Evolutionary conservation across 2,888 invertebrate species (phyloP).

Genomic region (Empis livida): DNA sequence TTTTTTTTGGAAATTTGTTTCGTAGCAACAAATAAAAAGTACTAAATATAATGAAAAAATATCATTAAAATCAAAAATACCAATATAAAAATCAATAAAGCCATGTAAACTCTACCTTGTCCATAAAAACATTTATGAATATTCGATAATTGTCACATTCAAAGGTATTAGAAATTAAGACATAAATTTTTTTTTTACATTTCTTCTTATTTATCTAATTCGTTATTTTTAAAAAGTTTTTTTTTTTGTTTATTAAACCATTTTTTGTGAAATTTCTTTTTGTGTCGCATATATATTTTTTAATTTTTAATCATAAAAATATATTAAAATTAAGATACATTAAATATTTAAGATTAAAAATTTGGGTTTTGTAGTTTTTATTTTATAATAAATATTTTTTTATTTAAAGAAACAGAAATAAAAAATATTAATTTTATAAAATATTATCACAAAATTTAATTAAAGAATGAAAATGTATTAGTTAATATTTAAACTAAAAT

Average conservation of each 20-base stretch:
- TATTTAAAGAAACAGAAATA: too few relatives aligned
- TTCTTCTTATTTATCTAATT: too few relatives aligned
- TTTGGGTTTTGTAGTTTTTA: background rate
- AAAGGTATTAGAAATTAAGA: constrained; percentile 1
- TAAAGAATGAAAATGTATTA: too few relatives aligned
- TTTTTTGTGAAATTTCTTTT: too few relatives aligned
- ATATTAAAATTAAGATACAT: constrained; percentile 6
- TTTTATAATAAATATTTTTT: too few relatives aligned
- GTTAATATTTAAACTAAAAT: background rate
- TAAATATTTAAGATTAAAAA: background rate
- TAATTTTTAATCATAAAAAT: constrained; percentile 8
- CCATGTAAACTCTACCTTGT: too few relatives aligned
- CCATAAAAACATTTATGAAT: constrained; percentile 2
- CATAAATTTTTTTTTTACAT: too few relatives aligned
- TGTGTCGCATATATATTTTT: background rate
- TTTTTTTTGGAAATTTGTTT: constrained; percentile 12
- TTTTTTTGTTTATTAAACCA: too few relatives aligned
- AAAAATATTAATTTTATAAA: too few relatives aligned
- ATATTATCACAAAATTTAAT: too few relatives aligned
- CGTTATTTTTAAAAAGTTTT: too few relatives aligned
- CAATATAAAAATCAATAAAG: background rate
- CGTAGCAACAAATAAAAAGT: constrained; percentile 4
- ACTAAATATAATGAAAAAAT: constrained; percentile 7
- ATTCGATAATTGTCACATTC: constrained; percentile 4
- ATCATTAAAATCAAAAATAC: constrained; percentile 14